phyloP scores from a whole-genome alignment of 2,113 vertebrate genomes.

The western clawed frog (Xenopus tropicalis) region UCB_Xtro_10.0 CM004444.2:83450001-83450500 shows the following conservation, averaged over 20 bases:
- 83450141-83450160: not conserved
- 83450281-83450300: slow-evolving; percentile 69
- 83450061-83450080: not conserved
- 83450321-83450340: slow-evolving; percentile 61
- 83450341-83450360: too few species aligned
- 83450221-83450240: slow-evolving; percentile 24
- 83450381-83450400: too few species aligned
- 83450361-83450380: too few species aligned
- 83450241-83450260: slow-evolving; percentile 61
- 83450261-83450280: slow-evolving; percentile 77
- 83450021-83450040: not conserved
- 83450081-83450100: slow-evolving; percentile 6
- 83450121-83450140: slow-evolving; percentile 8
- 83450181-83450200: not conserved
- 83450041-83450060: not conserved
- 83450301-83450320: slow-evolving; percentile 77
- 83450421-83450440: too few species aligned
- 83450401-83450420: too few species aligned
- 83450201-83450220: not conserved
- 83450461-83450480: too few species aligned
- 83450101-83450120: not conserved
- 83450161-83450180: not conserved
- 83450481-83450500: too few species aligned
- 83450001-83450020: not conserved
- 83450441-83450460: too few species aligned